These are phyloP conservation scores for Maniola jurtina DNA, from an alignment of 1,140 invertebrate genomes.

Conservation along the genomic window DNA sequence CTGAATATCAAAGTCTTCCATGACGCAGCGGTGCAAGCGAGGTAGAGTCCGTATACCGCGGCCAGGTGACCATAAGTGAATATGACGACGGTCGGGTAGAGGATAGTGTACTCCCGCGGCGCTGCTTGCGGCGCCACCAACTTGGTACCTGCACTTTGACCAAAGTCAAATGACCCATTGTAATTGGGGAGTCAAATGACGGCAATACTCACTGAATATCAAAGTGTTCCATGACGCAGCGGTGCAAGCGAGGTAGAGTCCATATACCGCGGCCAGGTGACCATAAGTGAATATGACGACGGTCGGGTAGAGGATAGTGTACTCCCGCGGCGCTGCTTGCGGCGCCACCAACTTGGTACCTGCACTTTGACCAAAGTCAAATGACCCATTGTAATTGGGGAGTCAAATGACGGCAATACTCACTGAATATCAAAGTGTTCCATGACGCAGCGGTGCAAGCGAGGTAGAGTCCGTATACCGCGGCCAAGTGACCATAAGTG, in stretches of 20 bases:
- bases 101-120: slow-evolving; percentile 40
- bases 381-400: too few relatives aligned
- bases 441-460: slow-evolving; percentile 83
- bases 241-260: slow-evolving; percentile 84
- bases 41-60: slow-evolving; percentile 87
- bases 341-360: slow-evolving; percentile 28
- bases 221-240: slow-evolving; percentile 83
- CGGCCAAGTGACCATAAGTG: slow-evolving; percentile 84
- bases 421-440: slow-evolving; percentile 84
- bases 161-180: too few relatives aligned
- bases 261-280: slow-evolving; percentile 87
- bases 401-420: slow-evolving; percentile 47
- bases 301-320: slow-evolving; percentile 41
- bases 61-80: slow-evolving; percentile 86
- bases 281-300: slow-evolving; percentile 80
- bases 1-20: slow-evolving; percentile 83
- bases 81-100: slow-evolving; percentile 37
- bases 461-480: slow-evolving; percentile 87
- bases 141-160: too few relatives aligned
- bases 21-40: slow-evolving; percentile 84
- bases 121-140: slow-evolving; percentile 35
- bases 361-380: too few relatives aligned
- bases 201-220: slow-evolving; percentile 82
- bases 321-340: slow-evolving; percentile 38
- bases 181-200: too few relatives aligned